These are phyloP conservation scores for Esperia sulphurella DNA, from an alignment of 2,888 invertebrate genomes.

Conservation along the genomic window DNA sequence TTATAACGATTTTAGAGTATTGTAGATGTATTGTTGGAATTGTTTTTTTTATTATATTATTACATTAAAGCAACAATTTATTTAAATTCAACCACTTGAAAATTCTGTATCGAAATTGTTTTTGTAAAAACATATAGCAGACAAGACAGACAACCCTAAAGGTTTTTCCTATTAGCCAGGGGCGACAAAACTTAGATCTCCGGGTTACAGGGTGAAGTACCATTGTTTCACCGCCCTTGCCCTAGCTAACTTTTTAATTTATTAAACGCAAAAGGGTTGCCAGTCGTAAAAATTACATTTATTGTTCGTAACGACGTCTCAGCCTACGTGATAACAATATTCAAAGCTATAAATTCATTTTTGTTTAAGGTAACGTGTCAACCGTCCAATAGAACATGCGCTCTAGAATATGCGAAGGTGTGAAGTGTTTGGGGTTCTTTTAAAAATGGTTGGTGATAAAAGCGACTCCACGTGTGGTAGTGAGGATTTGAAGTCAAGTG, in stretches of 20 bases:
- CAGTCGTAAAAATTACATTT: constrained; percentile 78
- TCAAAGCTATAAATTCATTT: constrained; percentile 60
- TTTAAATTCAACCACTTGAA: too few relatives aligned
- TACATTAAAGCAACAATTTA: too few relatives aligned
- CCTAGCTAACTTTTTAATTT: constrained; percentile 70
- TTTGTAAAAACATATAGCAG: too few relatives aligned
- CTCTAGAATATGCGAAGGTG: constrained; percentile 15
- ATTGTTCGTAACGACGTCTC: constrained; percentile 77
- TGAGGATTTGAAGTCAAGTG: constrained; percentile 64
- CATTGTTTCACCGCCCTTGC: constrained; percentile 67
- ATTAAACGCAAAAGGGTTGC: constrained; percentile 72
- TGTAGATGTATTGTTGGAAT: too few relatives aligned
- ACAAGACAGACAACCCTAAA: constrained; percentile 28
- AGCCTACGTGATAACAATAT: constrained; percentile 77
- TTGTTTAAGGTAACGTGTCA: constrained; percentile 34
- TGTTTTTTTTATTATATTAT: too few relatives aligned
- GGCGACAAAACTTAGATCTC: constrained; percentile 64
- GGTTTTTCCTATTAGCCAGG: constrained; percentile 39
- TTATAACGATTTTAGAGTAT: too few relatives aligned
- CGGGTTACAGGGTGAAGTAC: constrained; percentile 66
- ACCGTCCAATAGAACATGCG: constrained; percentile 30
- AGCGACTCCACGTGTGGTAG: constrained; percentile 48
- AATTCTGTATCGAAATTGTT: too few relatives aligned
- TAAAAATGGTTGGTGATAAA: constrained; percentile 21
- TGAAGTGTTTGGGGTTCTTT: constrained; percentile 13